Percentiles rank a stretch among this genome's conserved stretches.
phyloP scores from a whole-genome alignment of 2,797 vertebrate species.

The Phalloptychus januarius region DNA sequence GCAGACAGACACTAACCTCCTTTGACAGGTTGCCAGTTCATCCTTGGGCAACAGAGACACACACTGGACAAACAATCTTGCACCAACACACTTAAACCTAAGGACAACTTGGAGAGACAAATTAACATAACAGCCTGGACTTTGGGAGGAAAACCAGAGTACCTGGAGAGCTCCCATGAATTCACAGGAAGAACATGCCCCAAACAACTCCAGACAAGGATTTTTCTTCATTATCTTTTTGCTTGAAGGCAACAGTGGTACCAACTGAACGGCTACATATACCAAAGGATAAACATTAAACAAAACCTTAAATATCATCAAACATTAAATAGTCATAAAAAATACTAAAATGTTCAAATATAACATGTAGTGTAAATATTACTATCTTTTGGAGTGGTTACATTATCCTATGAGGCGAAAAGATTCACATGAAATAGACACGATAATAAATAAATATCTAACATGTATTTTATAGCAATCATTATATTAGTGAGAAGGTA shows the following conservation, averaged over 20 bases:
- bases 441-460: not conserved
- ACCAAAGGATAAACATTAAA: too few species aligned
- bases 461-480: not conserved
- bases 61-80: not conserved
- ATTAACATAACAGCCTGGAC: not conserved
- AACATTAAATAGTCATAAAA: not conserved
- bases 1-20: too few species aligned
- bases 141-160: not conserved
- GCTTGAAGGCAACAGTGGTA: too few species aligned
- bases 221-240: too few species aligned
- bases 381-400: not conserved
- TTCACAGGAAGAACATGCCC: too few species aligned
- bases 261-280: too few species aligned
- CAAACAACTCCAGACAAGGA: too few species aligned
- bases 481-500: not conserved
- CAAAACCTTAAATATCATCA: too few species aligned
- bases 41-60: not conserved
- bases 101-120: not conserved
- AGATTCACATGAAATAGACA: not conserved
- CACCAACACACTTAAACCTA: not conserved
- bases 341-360: not conserved
- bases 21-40: too few species aligned
- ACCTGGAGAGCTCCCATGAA: not conserved
- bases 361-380: not conserved
- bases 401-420: not conserved